These are phyloP conservation scores for Colletes latitarsis DNA, from an alignment of 1,140 invertebrate species.

Conservation along the genomic window DNA sequence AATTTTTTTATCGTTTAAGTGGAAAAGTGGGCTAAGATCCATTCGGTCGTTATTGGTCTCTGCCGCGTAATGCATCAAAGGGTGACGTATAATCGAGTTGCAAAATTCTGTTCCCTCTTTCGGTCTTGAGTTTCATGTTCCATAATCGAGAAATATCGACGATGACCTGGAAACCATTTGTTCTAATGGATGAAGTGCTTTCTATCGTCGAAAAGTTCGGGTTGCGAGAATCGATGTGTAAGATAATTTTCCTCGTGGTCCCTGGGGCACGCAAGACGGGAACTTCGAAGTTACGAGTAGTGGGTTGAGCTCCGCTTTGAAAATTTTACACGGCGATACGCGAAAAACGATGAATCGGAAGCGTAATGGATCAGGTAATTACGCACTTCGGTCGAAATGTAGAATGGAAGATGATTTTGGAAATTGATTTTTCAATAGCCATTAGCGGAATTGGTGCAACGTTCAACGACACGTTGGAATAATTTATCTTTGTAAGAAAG, in stretches of 20 bases:
- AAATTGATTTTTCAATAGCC: neutral
- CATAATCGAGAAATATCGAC: constrained; percentile 2
- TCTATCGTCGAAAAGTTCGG: neutral
- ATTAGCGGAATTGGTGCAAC: neutral
- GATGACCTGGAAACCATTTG: constrained; percentile 21
- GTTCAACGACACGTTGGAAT: neutral
- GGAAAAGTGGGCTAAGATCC: too few species aligned
- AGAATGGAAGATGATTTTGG: neutral
- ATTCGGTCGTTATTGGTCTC: neutral
- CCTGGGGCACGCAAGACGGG: neutral
- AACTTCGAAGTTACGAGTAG: neutral
- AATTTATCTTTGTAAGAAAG: too few species aligned
- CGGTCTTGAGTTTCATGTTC: neutral
- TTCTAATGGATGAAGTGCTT: neutral
- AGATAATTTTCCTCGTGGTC: constrained; percentile 21
- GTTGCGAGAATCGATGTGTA: neutral
- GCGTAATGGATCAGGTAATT: neutral
- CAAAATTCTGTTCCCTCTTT: neutral
- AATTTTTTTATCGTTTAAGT: too few species aligned
- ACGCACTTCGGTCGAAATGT: neutral
- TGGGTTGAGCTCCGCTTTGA: neutral
- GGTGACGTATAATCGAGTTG: neutral
- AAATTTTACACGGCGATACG: neutral
- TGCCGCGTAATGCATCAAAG: constrained; percentile 5
- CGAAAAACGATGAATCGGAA: neutral